Evolutionary conservation across 2,797 vertebrate species (phyloP).

Genomic region (Tolypeutes matacus): DNA sequence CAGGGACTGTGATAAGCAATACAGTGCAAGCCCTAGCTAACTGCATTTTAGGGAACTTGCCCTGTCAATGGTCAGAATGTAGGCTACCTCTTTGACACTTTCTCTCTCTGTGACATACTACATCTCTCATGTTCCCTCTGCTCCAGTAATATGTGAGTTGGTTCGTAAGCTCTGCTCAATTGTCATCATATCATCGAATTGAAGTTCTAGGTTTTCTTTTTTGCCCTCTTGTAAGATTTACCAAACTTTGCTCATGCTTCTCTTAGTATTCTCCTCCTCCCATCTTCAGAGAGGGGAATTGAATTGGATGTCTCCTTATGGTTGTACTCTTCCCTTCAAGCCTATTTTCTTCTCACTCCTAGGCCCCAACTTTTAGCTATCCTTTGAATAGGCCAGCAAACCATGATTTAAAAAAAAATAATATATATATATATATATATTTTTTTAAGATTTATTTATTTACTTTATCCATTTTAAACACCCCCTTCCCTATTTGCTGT

Average conservation of each 20-base stretch:
- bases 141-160: background rate
- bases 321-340: background rate
- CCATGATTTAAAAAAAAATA: too few relatives aligned
- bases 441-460: too few relatives aligned
- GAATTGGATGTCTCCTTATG: background rate
- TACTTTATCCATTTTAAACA: too few relatives aligned
- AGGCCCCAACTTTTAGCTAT: background rate
- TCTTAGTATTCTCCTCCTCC: background rate
- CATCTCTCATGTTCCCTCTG: accelerated
- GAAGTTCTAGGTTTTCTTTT: background rate
- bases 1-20: accelerated
- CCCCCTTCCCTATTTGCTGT: too few relatives aligned
- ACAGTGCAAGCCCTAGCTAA: background rate
- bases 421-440: too few relatives aligned
- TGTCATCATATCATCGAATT: background rate
- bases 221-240: background rate
- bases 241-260: background rate
- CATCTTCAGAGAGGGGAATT: background rate
- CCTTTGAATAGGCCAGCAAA: background rate
- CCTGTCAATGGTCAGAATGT: background rate
- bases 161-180: background rate
- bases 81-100: background rate
- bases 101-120: background rate
- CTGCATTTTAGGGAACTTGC: background rate
- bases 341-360: background rate